Base-by-base conservation (phyloP, 2,888 invertebrate genomes). In the Anthoptus insignis region DNA sequence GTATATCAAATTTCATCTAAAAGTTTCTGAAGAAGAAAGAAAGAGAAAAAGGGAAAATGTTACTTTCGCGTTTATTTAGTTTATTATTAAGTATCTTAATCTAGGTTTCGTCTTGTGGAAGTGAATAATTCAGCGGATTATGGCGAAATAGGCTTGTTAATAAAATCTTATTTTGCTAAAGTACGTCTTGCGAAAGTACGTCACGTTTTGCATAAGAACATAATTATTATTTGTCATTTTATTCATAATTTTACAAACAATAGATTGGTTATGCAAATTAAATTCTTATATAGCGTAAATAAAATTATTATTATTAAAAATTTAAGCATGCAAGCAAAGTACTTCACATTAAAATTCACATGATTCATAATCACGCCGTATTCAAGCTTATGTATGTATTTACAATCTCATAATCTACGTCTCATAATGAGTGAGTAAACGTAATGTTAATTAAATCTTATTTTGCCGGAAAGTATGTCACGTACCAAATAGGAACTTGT, bases 401-500 rank as follows among this genome's bases (percentile, higher is more conserved):
- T 11, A 13, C 13, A 45, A 45, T 45, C 21, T 45, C 45, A 45
- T 13, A 45, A 45, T 21, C 22, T 45, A 13, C 19, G 32, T 32
- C 22, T 58, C 39, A 45, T 49, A 27, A 49, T 16, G 14, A 32
- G 3, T 11, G 47, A 27, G 42, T 21, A 27, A 49, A 49, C 29
- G 58, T 42, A 49, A 34, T 64, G 57, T 58, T 57, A 64, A 49
- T 57, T 57, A 50, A 63, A 54, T 61, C 53, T 50, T 64, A 58
- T 64, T 64, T 45, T 34, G 11, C n/a, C 11, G 34, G 29, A 64
- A 64, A 64, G 52, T 52, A 50, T 58, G 42, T 52, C 52, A 27
- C 45, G 53, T 45, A 58, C 16, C 42, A 24, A 53, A 64, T 52
- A 39, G 56, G 47, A 14, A 19, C 47, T 73, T 75, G 78, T 80